Evolutionary conservation across 2,113 vertebrate genomes (phyloP).

Genomic region (Coryphaenoides rupestris): DNA sequence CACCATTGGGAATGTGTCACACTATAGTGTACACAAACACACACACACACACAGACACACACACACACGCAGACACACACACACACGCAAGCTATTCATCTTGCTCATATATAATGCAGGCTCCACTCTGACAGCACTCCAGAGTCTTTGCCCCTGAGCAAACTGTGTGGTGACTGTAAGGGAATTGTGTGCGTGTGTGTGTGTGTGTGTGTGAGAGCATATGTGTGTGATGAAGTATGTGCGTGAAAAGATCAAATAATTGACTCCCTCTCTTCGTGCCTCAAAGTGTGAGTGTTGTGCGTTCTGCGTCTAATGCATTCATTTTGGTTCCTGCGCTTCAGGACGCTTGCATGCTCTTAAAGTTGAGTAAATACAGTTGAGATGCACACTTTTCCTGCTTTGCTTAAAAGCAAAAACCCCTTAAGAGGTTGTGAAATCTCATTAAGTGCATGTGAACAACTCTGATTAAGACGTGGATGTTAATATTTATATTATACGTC

Average conservation of each 20-base stretch:
- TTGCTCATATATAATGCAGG: constrained; percentile 14
- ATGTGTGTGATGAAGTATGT: neutral
- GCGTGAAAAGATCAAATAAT: constrained; percentile 3
- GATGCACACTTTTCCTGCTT: too few relatives aligned
- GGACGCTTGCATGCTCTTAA: too few relatives aligned
- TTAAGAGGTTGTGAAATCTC: too few relatives aligned
- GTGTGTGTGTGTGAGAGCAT: neutral
- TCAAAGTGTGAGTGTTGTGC: neutral
- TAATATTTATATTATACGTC: too few relatives aligned
- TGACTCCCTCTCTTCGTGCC: neutral
- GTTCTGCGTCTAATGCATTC: neutral
- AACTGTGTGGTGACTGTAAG: neutral
- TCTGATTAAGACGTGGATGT: too few relatives aligned
- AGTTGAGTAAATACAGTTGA: too few relatives aligned
- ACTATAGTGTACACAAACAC: neutral
- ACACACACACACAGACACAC: constrained; percentile 3
- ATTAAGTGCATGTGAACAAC: too few relatives aligned
- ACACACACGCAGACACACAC: constrained; percentile 2
- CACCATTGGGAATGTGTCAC: neutral
- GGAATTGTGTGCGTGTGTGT: neutral
- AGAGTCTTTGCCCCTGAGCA: neutral
- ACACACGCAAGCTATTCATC: neutral
- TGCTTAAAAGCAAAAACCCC: too few relatives aligned
- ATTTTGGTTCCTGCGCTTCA: too few relatives aligned
- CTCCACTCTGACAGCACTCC: neutral